phyloP scores from a whole-genome alignment of 2,113 vertebrate species.

The Tylochromis polylepis region DNA sequence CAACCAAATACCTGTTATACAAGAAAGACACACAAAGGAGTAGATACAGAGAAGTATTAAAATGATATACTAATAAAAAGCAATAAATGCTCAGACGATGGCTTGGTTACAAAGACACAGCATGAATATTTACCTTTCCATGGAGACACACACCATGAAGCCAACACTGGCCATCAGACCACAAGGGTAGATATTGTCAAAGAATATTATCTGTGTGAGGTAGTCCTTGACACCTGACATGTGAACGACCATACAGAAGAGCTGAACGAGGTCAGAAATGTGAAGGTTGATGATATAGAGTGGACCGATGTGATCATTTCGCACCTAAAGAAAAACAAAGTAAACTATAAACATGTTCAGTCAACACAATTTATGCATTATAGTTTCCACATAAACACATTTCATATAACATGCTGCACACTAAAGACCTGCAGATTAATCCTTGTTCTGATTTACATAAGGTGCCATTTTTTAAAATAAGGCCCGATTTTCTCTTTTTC shows the following conservation, averaged over 20 bases:
- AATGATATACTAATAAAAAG: neutral
- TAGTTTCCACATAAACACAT: neutral
- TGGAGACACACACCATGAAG: neutral
- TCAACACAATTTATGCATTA: neutral
- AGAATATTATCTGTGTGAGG: rapidly evolving
- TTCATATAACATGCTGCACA: too few species aligned
- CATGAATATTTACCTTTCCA: neutral
- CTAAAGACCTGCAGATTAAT: too few species aligned
- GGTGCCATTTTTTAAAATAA: too few species aligned
- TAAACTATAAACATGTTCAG: neutral
- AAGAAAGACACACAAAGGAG: neutral
- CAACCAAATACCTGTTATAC: neutral
- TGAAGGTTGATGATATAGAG: neutral
- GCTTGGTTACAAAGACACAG: too few species aligned
- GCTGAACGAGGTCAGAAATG: neutral
- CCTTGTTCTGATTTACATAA: too few species aligned
- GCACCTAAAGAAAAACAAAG: neutral
- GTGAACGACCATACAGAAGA: neutral
- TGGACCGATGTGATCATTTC: neutral
- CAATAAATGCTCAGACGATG: neutral
- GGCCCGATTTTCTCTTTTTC: too few species aligned
- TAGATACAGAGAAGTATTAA: neutral
- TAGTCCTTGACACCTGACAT: rapidly evolving
- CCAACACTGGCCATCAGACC: neutral
- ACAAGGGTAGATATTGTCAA: rapidly evolving